Evolutionary conservation across 2,888 invertebrate genomes (phyloP), one percentile per base, ranked within the genome.

Genomic region (Clivina fossor): DNA sequence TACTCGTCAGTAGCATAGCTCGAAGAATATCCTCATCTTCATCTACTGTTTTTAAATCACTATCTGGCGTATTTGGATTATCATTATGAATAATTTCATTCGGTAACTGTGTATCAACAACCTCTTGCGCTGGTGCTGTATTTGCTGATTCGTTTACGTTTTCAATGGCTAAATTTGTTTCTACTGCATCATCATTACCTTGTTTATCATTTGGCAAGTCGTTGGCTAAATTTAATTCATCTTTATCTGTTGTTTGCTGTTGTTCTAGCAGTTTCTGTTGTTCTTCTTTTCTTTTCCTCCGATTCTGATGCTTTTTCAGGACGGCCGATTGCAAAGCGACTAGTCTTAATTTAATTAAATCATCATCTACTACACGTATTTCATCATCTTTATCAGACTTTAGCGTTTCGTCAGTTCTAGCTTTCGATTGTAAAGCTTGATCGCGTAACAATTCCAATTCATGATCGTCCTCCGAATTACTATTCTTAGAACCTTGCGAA

Each of bases 301-400:
- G 76, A 67, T 82, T 79, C 60, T 79, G 77, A 56, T 80, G 82
- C 69, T 84, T 85, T 63, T 84, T 85, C 33, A 84, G 64, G 35
- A 85, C 72, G 4, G 85, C 82, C n/a, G 86, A 85, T 62, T 80
- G 81, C n/a, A 86, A 71, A 49, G 85, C 86, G 60, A 82, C 84
- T 62, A 83, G 70, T 61, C 86, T 74, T 41, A 86, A 70, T 62
- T 84, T 78, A 47, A 80, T 72, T 58, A 83, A 80, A 64, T 85
- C 84, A 66, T 78, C 80, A 60, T 83, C 82, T 28, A 30, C 37
- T 19, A 56, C 33, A 33, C 26, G 57, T 46, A 57, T 47, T 11
- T 56, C 47, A 35, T 51, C 35, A 19, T 24, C 26, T 20, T 24
- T 19, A 7, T 55, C 60, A 43, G 35, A 58, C 48, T 4, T 51